Conservation (phyloP, 2,113 vertebrate species). For the Aleadryas rufinucha region DNA sequence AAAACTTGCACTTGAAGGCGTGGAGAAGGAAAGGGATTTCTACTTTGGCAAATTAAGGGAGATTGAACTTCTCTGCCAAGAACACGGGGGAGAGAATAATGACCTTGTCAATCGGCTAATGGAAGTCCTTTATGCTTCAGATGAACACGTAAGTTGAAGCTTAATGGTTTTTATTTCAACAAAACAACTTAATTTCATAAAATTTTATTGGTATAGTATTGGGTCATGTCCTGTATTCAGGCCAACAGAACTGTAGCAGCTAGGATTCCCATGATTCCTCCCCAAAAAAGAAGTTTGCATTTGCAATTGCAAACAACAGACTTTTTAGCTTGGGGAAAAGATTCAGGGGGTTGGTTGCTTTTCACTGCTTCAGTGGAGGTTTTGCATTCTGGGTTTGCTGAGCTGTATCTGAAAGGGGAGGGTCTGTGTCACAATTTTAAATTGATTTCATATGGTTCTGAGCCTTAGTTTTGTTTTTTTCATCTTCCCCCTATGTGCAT, state of each 20-base stretch:
- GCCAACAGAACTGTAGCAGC: neutral
- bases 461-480: neutral
- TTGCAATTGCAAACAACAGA: neutral
- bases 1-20: constrained; percentile 94
- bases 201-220: neutral
- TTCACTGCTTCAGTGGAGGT: neutral
- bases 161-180: neutral
- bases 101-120: constrained; percentile 91
- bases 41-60: constrained; percentile 98
- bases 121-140: constrained; percentile 94
- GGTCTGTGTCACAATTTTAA: neutral
- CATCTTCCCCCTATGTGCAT: neutral
- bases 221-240: neutral
- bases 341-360: neutral
- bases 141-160: constrained; percentile 86
- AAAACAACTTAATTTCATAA: neutral
- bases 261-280: neutral
- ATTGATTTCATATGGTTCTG: neutral
- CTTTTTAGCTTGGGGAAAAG: neutral
- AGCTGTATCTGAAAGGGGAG: neutral
- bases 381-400: neutral
- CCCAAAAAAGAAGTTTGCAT: neutral
- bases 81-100: constrained; percentile 90
- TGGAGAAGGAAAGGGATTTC: constrained; percentile 98
- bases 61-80: constrained; percentile 96